Evolutionary conservation across 2,888 invertebrate genomes (phyloP).

Genomic region (Drosophila formosana): DNA sequence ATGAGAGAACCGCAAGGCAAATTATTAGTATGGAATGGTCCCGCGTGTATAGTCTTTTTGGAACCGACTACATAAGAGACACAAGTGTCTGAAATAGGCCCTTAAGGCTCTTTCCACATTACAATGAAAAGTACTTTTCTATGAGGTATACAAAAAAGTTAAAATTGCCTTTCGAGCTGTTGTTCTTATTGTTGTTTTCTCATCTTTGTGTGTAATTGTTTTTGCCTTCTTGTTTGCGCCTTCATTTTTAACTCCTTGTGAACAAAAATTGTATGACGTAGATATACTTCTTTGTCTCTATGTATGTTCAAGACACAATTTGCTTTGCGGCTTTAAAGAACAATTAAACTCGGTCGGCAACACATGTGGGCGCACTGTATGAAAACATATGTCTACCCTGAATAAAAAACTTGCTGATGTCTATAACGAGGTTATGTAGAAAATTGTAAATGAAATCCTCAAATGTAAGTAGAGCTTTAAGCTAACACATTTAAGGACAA

Average conservation of each 20-base stretch:
- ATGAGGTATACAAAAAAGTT: constrained; percentile 76
- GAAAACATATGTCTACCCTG: constrained; percentile 29
- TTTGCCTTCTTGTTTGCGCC: constrained; percentile 31
- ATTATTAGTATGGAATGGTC: constrained; percentile 12
- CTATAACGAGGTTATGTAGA: constrained; percentile 24
- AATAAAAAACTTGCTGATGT: constrained; percentile 17
- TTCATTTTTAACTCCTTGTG: constrained; percentile 39
- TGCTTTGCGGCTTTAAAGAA: constrained; percentile 76
- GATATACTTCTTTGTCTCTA: constrained; percentile 38
- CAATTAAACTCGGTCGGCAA: constrained; percentile 77
- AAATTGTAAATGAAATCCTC: constrained; percentile 61
- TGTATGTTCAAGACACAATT: constrained; percentile 46
- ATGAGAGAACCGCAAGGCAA: constrained; percentile 33
- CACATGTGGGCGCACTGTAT: constrained; percentile 70
- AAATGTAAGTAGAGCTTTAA: neutral
- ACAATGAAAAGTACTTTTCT: constrained; percentile 72
- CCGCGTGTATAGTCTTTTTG: constrained; percentile 29
- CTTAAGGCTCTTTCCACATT: constrained; percentile 33
- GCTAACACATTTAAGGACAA: neutral
- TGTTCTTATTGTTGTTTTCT: constrained; percentile 36
- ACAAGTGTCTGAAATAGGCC: constrained; percentile 61
- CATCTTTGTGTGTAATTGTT: constrained; percentile 34
- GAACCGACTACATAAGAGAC: constrained; percentile 37
- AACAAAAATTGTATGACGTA: constrained; percentile 17
- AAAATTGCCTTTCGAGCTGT: constrained; percentile 66